phyloP scores from a whole-genome alignment of 2,888 invertebrate genomes.

The Cremastinae sp. region DNA sequence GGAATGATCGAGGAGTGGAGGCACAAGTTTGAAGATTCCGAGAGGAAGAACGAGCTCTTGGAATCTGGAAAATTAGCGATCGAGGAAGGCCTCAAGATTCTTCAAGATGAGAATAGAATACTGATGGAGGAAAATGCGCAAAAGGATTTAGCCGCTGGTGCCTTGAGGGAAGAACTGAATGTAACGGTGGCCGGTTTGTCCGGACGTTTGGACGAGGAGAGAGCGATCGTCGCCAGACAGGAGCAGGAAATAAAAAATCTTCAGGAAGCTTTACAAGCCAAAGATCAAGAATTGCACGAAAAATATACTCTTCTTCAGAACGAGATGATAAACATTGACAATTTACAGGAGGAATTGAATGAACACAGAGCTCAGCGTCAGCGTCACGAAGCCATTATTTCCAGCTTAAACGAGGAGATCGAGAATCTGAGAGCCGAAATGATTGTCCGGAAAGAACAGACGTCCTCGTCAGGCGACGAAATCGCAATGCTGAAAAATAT shows the following conservation, averaged over 20 bases:
- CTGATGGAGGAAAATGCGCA: constrained; percentile 66
- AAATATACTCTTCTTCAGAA: constrained; percentile 69
- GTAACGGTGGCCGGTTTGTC: constrained; percentile 80
- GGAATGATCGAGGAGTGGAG: constrained; percentile 73
- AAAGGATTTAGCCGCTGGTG: constrained; percentile 64
- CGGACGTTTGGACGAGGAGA: constrained; percentile 67
- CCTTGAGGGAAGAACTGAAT: constrained; percentile 81
- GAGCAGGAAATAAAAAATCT: constrained; percentile 65
- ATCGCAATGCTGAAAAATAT: constrained; percentile 63
- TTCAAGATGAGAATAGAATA: constrained; percentile 80
- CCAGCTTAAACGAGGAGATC: constrained; percentile 70
- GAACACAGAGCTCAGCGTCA: constrained; percentile 81
- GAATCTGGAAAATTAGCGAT: constrained; percentile 81
- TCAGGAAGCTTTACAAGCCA: constrained; percentile 78
- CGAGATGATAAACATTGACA: constrained; percentile 70
- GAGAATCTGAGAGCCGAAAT: constrained; percentile 58
- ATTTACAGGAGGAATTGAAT: constrained; percentile 79
- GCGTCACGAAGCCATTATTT: constrained; percentile 83
- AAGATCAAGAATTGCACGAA: constrained; percentile 79
- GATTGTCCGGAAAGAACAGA: constrained; percentile 66
- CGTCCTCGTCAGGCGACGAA: constrained; percentile 58
- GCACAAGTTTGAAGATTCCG: constrained; percentile 71
- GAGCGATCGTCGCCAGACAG: constrained; percentile 58
- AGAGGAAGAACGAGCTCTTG: constrained; percentile 70
- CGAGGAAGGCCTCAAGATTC: constrained; percentile 80